These are phyloP conservation scores for Poeciliopsis gracilis DNA, from an alignment of 2,797 vertebrate species.

Conservation along the genomic window DNA sequence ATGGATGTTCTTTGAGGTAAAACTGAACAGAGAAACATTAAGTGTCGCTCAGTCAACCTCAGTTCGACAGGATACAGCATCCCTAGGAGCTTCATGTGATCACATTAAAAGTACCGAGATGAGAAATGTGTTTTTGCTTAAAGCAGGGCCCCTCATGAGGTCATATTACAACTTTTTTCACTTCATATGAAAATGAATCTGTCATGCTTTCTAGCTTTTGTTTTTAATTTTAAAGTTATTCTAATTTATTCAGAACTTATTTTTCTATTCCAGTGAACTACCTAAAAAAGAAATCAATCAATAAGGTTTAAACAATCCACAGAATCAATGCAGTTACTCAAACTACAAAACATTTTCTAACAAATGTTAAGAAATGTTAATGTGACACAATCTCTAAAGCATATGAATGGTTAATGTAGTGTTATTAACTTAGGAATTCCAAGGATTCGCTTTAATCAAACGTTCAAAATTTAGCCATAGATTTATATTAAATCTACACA, in stretches of 20 bases:
- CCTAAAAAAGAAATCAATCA: background rate
- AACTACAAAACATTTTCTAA: background rate
- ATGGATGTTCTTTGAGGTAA: conserved; percentile 14
- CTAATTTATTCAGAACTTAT: background rate
- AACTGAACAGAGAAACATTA: conserved; percentile 6
- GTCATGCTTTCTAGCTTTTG: background rate
- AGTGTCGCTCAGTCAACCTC: background rate
- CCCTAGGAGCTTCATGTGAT: background rate
- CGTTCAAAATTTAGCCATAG: background rate
- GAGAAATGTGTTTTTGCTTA: conserved; percentile 5
- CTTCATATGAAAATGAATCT: background rate
- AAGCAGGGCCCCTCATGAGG: background rate
- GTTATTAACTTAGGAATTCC: background rate
- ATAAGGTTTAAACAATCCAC: background rate
- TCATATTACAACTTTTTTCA: background rate
- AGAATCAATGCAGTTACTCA: background rate
- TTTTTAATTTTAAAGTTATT: background rate
- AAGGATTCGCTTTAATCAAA: background rate
- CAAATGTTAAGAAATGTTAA: background rate
- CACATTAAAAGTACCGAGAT: background rate
- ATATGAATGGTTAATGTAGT: background rate
- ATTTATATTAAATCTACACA: background rate
- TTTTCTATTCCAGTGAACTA: background rate
- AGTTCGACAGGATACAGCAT: background rate
- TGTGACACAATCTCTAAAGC: background rate